A percentile compares a stretch with the other conserved stretches of the same genome.
Conservation (phyloP, 1,140 invertebrate species). For the Cotesia typhae region DNA sequence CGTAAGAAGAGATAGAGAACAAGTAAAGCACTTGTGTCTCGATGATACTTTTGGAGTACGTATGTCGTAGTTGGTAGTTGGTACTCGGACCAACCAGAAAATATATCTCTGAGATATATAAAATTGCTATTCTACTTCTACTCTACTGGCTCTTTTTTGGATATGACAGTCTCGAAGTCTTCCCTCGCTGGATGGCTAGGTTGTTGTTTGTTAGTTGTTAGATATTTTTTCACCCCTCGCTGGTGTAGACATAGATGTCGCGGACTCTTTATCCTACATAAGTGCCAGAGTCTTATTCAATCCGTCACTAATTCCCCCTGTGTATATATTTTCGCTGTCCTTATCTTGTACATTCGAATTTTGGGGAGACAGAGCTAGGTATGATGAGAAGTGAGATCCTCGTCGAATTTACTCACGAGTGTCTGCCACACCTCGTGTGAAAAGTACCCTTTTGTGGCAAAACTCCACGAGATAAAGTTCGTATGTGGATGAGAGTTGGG, state of each 20-base stretch:
- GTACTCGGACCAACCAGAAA: background rate
- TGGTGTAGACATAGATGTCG: background rate
- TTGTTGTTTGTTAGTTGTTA: no score
- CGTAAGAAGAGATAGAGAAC: background rate
- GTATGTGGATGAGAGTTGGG: background rate
- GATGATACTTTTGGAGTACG: constrained; percentile 14
- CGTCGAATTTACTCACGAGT: background rate
- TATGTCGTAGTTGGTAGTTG: background rate
- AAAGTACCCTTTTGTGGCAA: constrained; percentile 10
- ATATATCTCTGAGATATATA: no score
- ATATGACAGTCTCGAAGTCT: background rate
- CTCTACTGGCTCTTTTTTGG: constrained; percentile 1
- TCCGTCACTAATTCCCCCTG: background rate
- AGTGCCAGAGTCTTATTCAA: background rate
- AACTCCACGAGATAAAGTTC: background rate
- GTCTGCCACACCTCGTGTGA: constrained; percentile 2
- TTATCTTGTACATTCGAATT: background rate
- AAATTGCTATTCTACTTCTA: background rate
- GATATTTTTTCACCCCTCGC: background rate
- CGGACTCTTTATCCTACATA: background rate
- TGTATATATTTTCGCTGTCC: background rate
- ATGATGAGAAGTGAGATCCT: background rate
- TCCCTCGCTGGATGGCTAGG: background rate
- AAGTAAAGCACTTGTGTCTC: constrained; percentile 18
- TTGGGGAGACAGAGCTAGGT: background rate